A percentile compares a stretch with the other conserved stretches of the same genome.
Evolutionary conservation across 2,113 vertebrate species (phyloP).

Genomic region (Mugil cephalus): DNA sequence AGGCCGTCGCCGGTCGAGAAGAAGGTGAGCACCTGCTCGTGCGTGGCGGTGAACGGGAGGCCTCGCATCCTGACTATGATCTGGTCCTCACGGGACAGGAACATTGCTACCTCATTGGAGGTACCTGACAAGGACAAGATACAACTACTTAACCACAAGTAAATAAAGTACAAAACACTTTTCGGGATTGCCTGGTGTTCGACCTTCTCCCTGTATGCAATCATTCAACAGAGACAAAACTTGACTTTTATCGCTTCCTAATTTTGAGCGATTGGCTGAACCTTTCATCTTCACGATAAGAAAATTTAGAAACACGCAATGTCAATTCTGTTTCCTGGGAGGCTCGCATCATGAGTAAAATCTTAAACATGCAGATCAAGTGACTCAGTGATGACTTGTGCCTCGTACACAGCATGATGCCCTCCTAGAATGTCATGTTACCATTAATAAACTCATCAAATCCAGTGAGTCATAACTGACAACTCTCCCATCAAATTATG

Average conservation of each 20-base stretch:
- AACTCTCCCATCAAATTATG: background rate
- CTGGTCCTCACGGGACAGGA: conserved; percentile 94
- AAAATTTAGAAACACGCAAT: background rate
- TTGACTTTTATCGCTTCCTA: background rate
- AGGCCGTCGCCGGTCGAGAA: conserved; percentile 78
- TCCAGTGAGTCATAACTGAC: conserved; percentile 6
- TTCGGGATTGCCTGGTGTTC: background rate
- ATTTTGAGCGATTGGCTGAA: conserved; percentile 1
- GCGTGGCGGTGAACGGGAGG: conserved; percentile 93
- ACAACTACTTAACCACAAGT: conserved; percentile 7
- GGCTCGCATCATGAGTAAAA: background rate
- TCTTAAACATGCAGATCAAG: background rate
- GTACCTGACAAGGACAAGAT: conserved; percentile 84
- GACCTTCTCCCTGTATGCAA: too few relatives aligned
- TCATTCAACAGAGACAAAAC: background rate
- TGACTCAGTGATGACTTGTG: background rate
- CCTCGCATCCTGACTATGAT: conserved; percentile 95
- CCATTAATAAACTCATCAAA: background rate
- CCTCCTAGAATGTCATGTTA: background rate
- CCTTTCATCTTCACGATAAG: background rate
- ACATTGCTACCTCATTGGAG: conserved; percentile 94
- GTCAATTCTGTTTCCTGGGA: background rate
- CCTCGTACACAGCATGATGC: conserved; percentile 3
- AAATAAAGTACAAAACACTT: background rate
- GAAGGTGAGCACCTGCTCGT: conserved; percentile 91